Evolutionary conservation across 2,888 invertebrate species (phyloP).

Genomic region (Lasioglossum pauxillum): DNA sequence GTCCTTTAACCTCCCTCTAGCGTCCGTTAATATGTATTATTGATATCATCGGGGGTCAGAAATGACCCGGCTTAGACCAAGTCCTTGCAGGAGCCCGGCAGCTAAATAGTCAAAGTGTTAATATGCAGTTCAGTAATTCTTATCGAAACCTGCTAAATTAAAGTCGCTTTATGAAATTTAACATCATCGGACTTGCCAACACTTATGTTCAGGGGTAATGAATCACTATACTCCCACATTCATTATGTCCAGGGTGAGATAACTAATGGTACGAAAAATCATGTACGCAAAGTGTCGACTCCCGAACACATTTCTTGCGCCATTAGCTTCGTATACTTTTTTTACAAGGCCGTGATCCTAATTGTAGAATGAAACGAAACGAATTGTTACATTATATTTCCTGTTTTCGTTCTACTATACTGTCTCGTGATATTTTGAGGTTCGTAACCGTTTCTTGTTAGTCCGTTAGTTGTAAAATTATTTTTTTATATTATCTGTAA

Average conservation of each 20-base stretch:
- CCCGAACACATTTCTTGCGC: neutral
- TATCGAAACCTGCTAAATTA: neutral
- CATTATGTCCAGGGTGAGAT: neutral
- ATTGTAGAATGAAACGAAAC: conserved; percentile 7
- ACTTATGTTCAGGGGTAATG: neutral
- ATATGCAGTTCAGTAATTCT: neutral
- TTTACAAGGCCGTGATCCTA: conserved; percentile 5
- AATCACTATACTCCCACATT: neutral
- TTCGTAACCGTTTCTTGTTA: conserved; percentile 6
- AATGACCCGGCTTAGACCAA: no score
- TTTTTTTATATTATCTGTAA: conserved; percentile 18
- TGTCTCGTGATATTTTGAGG: conserved; percentile 7
- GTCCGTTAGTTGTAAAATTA: conserved; percentile 18
- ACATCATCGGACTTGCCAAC: neutral
- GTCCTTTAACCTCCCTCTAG: neutral
- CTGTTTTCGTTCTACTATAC: neutral
- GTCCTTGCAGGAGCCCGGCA: no score
- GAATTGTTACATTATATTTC: conserved; percentile 13
- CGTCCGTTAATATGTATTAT: no score
- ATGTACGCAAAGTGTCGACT: neutral
- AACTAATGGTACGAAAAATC: neutral
- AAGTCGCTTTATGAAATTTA: neutral
- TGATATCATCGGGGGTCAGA: no score
- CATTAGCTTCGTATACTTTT: conserved; percentile 1
- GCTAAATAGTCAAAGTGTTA: neutral